phyloP scores from a whole-genome alignment of 2,113 vertebrate genomes.

The Heptranchias perlo region DNA sequence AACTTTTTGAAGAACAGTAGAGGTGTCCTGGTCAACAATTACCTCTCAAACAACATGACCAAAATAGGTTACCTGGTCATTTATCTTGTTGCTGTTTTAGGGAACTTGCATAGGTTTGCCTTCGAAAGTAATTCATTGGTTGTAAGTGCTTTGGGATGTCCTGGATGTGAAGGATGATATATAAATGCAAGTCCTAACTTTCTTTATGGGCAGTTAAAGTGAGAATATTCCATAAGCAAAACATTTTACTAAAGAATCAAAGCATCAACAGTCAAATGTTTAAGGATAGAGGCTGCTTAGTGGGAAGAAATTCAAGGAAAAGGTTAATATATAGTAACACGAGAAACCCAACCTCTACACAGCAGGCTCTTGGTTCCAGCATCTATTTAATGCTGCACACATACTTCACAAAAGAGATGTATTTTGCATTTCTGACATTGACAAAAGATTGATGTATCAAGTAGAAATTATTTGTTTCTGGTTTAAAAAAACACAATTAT shows the following conservation, averaged over 20 bases:
- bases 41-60: no score
- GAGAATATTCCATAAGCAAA: not conserved
- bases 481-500: not conserved
- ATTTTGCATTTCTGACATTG: not conserved
- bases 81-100: no score
- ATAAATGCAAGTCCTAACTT: not conserved
- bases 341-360: not conserved
- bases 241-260: not conserved
- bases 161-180: no score
- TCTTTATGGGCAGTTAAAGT: no score
- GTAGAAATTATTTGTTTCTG: not conserved
- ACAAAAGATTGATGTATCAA: conserved; percentile 6
- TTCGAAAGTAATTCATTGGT: not conserved
- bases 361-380: not conserved
- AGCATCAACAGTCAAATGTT: not conserved
- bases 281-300: not conserved
- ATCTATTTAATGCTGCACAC: not conserved
- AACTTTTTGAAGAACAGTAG: no score
- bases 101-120: no score
- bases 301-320: not conserved
- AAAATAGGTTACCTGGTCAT: no score
- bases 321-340: not conserved
- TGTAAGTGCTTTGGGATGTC: no score
- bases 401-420: not conserved
- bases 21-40: no score